Conservation (phyloP, 1,140 invertebrate species). For the Sycobia sp. region DNA sequence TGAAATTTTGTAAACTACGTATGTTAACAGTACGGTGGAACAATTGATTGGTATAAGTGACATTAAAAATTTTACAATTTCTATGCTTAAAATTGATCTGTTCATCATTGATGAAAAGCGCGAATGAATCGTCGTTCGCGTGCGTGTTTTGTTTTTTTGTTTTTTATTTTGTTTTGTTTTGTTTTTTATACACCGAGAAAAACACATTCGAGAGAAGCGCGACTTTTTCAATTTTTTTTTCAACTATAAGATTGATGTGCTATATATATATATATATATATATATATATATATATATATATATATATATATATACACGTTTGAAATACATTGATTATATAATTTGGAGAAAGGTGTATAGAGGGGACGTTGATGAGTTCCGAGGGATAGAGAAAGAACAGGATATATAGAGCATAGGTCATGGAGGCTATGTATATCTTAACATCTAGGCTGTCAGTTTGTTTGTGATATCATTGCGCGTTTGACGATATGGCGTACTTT, state of each 20-base stretch:
- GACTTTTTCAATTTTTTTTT: conserved; percentile 17
- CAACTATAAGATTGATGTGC: too few relatives aligned
- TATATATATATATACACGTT: too few relatives aligned
- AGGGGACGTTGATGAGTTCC: too few relatives aligned
- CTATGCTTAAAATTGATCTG: not conserved
- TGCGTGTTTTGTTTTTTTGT: too few relatives aligned
- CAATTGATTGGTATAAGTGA: conserved; percentile 41
- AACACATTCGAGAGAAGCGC: conserved; percentile 9
- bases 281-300: too few relatives aligned
- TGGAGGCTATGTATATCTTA: too few relatives aligned
- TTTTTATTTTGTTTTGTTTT: too few relatives aligned
- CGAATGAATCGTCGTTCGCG: not conserved
- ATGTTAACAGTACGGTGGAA: conserved; percentile 52
- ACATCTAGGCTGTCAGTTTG: conserved; percentile 40
- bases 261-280: too few relatives aligned
- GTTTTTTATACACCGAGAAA: conserved; percentile 15
- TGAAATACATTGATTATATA: too few relatives aligned
- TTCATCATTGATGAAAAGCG: not conserved
- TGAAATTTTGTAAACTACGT: conserved; percentile 42
- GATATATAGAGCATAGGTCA: conserved; percentile 46
- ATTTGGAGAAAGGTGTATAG: too few relatives aligned
- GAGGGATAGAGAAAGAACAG: too few relatives aligned
- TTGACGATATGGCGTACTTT: conserved; percentile 48
- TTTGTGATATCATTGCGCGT: too few relatives aligned
- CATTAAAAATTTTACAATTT: conserved; percentile 27